Base-by-base conservation (phyloP, 64 coral and sea anemone genomes). In the Porites lutea region DNA sequence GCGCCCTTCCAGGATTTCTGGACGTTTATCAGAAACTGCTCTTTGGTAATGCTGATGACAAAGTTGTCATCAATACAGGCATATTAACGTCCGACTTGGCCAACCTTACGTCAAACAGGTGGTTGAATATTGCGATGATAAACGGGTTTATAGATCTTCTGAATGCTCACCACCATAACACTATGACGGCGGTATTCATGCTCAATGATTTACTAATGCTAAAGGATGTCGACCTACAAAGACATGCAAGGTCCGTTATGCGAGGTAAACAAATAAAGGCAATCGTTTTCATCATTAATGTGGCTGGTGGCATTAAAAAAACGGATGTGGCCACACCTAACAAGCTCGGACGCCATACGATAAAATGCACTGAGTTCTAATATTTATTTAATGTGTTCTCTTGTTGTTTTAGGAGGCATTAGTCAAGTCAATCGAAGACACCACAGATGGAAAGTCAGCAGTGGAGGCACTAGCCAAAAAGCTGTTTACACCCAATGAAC, bases 281-380 rank as follows among this genome's bases (percentile, higher is more conserved):
- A 23, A 61, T 60, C 9, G 53, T 62, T 9, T 80, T 80, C 58
- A 80, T 80, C 37, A 80, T 80, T 62, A 80, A 62, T 80, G 78
- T 61, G 44, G 78, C 20, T 2, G 78, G 58, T 80, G 10, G 46
- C 78, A 80, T 60, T 80, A 80, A 13, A 80, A 52, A 78, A 21
- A 80, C 78, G 12, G 5, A 11, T 10, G 57, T 60, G 12, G 78
- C 83, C 15, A 76, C 72, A 85, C n/a, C 14, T 13, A 6, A 7
- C 0, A 85, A 85, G 59, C 45, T 13, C 8, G 8, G 48, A 63
- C 63, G 64, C 20, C 4, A 21, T 73, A 21, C 18, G 45, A 16
- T 6, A 73, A 73, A 73, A 73, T 21, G 20, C 20, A 46, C 70
- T 7, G 45, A 46, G 20, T 73, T 46, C 70, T 73, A 21, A 73